Evolutionary conservation across 1,140 invertebrate genomes (phyloP).

Genomic region (Drosophila repletoides): DNA sequence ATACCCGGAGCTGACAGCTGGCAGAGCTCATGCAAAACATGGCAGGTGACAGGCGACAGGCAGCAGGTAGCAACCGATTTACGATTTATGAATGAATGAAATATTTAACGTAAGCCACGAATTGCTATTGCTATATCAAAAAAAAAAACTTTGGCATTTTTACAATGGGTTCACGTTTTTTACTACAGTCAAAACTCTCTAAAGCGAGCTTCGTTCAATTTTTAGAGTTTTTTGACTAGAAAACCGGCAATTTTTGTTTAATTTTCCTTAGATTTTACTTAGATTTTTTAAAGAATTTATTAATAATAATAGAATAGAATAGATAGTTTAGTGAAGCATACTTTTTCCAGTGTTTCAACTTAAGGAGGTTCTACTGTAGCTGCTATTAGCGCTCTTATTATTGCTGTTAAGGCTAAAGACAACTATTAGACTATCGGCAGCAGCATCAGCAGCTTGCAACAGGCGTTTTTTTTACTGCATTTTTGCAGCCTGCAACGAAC

Average conservation of each 20-base stretch:
- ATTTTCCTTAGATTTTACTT: too few species aligned
- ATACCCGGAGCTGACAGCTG: conserved; percentile 19
- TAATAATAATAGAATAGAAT: too few species aligned
- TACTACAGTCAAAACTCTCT: too few species aligned
- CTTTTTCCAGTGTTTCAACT: too few species aligned
- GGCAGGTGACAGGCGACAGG: conserved; percentile 15
- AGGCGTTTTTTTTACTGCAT: too few species aligned
- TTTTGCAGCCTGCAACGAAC: conserved; percentile 55
- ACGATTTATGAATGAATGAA: conserved; percentile 30
- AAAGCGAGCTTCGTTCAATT: too few species aligned
- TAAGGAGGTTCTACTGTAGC: too few species aligned
- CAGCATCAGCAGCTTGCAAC: conserved; percentile 20
- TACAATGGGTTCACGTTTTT: conserved; percentile 44
- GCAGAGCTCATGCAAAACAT: conserved; percentile 18
- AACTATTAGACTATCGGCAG: conserved; percentile 38
- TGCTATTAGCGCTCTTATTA: conserved; percentile 15
- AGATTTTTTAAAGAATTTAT: too few species aligned
- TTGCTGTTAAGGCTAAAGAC: conserved; percentile 21
- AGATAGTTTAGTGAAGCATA: too few species aligned
- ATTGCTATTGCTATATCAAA: background rate
- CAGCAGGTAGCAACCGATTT: background rate
- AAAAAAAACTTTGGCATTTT: conserved; percentile 30
- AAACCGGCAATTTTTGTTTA: too few species aligned
- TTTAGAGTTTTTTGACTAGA: too few species aligned
- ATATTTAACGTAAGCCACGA: conserved; percentile 3